These are phyloP conservation scores for Lasioglossum baleicum DNA, from an alignment of 1,140 invertebrate species.

Conservation along the genomic window DNA sequence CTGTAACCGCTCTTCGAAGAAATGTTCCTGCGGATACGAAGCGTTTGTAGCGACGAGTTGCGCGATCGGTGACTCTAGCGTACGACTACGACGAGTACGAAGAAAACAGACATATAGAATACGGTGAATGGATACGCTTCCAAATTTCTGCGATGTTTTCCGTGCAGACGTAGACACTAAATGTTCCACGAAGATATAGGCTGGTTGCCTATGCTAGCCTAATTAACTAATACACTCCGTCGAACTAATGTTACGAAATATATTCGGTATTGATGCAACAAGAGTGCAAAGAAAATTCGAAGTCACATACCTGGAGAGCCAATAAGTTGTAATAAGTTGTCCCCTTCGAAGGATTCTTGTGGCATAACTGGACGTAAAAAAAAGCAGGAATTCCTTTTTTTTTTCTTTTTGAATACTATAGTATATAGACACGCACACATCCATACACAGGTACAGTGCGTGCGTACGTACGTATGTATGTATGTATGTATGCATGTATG, in stretches of 20 bases:
- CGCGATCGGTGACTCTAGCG: constrained; percentile 3
- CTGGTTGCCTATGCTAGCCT: constrained; percentile 34
- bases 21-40: constrained; percentile 46
- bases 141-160: constrained; percentile 37
- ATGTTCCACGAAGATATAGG: constrained; percentile 43
- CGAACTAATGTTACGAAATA: constrained; percentile 42
- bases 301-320: constrained; percentile 5
- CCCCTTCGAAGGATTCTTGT: background rate
- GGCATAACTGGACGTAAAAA: constrained; percentile 2
- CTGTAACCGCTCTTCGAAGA: constrained; percentile 35
- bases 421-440: constrained; percentile 51
- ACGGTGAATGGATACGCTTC: constrained; percentile 38
- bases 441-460: constrained; percentile 36
- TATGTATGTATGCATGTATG: constrained; percentile 32
- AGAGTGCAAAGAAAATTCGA: constrained; percentile 38
- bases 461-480: constrained; percentile 21
- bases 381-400: constrained; percentile 12
- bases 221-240: constrained; percentile 48
- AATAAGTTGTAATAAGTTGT: constrained; percentile 31
- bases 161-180: constrained; percentile 39
- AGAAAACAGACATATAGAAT: background rate
- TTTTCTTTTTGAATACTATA: constrained; percentile 20
- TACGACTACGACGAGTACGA: background rate
- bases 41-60: constrained; percentile 26
- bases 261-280: constrained; percentile 32